Base-by-base conservation (phyloP, 1,140 invertebrate species). In the Orius laevigatus region DNA sequence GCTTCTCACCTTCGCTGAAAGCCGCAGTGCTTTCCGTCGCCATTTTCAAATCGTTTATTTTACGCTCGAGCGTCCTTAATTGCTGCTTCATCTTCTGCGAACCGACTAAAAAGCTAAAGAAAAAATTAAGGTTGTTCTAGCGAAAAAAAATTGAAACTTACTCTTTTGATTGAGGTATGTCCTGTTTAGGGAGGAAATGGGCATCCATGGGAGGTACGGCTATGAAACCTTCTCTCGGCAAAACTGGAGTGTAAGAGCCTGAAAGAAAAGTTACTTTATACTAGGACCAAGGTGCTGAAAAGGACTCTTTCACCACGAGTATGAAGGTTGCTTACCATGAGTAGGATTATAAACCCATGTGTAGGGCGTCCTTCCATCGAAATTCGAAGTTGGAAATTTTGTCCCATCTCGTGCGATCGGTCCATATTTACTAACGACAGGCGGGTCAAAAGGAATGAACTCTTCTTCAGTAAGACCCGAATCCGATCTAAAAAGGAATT, bases 391-490 rank as follows among this genome's bases (percentile, higher is more conserved):
- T 20, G 12, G 12, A 19, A 46, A 47, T 20, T 43, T 36, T 8
- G 49, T 50, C 2, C 46, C 45, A n/a, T 53, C 66, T 52, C 81
- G 70, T n/a, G 80, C 84, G 53, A 86, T 86, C 1, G 84, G 81
- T 10, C 82, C 83, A 59, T 79, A 85, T 63, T 81, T 84, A 57
- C 75, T 84, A 14, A 75, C 73, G 14, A 75, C 61, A 16, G 79
- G 73, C 12, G 74, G 68, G 58, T 84, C 81, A 62, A 83, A 84
- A 3, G 83, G 80, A 36, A 83, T 72, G 56, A 79, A 79, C 56
- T 78, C 72, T 58, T 81, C 79, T 53, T 81, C 81, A 46, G 48
- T 52, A 2, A 52, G 31, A 20, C 39, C 38, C 32, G 45, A 48
- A 31, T 52, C 51, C 44, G 46, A 47, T 47, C 51, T 52, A 18